Conservation (phyloP, 2,888 invertebrate species). For the Lasius platythorax region DNA sequence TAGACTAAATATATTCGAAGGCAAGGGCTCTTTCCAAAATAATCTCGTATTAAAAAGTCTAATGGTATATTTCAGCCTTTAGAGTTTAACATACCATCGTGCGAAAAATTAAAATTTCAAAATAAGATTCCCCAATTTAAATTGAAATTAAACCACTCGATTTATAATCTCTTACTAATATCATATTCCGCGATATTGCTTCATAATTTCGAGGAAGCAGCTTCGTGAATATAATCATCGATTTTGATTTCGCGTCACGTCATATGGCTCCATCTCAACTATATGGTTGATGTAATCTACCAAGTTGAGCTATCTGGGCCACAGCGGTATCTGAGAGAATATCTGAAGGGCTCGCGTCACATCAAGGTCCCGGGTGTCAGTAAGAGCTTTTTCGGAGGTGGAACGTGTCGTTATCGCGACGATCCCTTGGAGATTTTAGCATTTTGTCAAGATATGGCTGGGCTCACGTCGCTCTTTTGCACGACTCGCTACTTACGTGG, state of each 20-base stretch:
- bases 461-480: conserved; percentile 53
- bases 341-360: conserved; percentile 17
- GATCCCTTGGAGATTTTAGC: conserved; percentile 51
- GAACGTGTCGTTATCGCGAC: conserved; percentile 45
- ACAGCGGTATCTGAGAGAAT: conserved; percentile 41
- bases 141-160: conserved; percentile 22
- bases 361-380: conserved; percentile 6
- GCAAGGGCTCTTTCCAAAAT: conserved; percentile 6
- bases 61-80: not conserved
- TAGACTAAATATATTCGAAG: conserved; percentile 8
- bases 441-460: conserved; percentile 47
- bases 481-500: conserved; percentile 24
- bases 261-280: conserved; percentile 45
- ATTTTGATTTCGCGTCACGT: conserved; percentile 49
- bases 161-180: conserved; percentile 18
- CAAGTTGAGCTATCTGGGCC: conserved; percentile 14
- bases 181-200: conserved; percentile 20
- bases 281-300: conserved; percentile 33
- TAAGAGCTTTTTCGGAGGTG: not conserved
- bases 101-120: conserved; percentile 37
- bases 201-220: conserved; percentile 15
- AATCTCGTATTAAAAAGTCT: conserved; percentile 32
- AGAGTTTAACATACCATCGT: conserved; percentile 29
- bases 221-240: conserved; percentile 46
- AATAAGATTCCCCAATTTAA: conserved; percentile 27